These are phyloP conservation scores for Halyomorpha halys DNA, from an alignment of 1,140 invertebrate genomes.

Conservation along the genomic window DNA sequence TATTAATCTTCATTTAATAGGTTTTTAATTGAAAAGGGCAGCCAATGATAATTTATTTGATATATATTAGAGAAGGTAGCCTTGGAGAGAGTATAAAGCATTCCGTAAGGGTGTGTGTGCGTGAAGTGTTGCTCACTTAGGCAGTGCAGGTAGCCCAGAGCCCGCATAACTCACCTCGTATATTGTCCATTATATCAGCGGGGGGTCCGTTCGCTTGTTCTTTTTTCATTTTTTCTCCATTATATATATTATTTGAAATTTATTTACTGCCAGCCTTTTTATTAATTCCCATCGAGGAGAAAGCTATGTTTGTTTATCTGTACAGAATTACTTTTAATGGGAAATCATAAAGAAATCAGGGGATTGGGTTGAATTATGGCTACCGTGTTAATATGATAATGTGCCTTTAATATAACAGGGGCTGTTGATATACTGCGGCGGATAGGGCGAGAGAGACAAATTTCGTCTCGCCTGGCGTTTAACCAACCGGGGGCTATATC, in stretches of 20 bases:
- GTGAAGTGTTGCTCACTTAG: too few species aligned
- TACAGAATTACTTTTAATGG: slow-evolving; percentile 17
- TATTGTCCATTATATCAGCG: slow-evolving; percentile 12
- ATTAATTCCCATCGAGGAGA: slow-evolving; percentile 7
- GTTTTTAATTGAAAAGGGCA: too few species aligned
- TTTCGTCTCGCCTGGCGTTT: not conserved
- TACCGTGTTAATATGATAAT: slow-evolving; percentile 13
- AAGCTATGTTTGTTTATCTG: slow-evolving; percentile 17
- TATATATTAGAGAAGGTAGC: too few species aligned
- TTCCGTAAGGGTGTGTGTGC: too few species aligned
- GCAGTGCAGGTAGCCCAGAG: not conserved
- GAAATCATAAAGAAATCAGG: slow-evolving; percentile 17
- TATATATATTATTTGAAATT: slow-evolving; percentile 15
- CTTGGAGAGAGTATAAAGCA: too few species aligned
- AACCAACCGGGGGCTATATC: too few species aligned
- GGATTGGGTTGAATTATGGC: slow-evolving; percentile 1
- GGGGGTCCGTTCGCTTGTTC: not conserved
- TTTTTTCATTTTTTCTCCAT: slow-evolving; percentile 4
- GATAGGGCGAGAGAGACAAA: slow-evolving; percentile 2
- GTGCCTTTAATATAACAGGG: slow-evolving; percentile 9
- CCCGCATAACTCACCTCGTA: slow-evolving; percentile 7
- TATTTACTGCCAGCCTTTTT: not conserved
- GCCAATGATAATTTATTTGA: too few species aligned
- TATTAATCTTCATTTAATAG: too few species aligned
- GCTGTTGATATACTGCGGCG: not conserved